Evolutionary conservation across 2,888 invertebrate genomes (phyloP), one percentile per base, ranked within the genome.

Genomic region (Chymomyza caudatula): DNA sequence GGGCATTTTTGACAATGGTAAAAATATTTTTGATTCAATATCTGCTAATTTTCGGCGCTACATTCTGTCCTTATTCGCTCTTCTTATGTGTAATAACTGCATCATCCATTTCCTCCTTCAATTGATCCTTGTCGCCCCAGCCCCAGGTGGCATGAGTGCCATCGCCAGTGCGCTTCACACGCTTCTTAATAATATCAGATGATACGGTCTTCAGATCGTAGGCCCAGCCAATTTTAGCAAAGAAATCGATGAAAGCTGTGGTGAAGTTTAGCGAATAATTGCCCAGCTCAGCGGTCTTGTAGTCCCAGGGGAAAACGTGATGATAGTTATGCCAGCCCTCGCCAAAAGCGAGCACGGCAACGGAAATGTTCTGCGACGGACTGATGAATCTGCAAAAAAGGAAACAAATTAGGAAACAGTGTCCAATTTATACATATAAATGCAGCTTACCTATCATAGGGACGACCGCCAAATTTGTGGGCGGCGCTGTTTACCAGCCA

Each of bases 401-500:
- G 4, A 19, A 44, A 56, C 4, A n/a, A 8, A 1, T 53, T 43
- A 20, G 42, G 29, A 2, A 17, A 20, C 6, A 53, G 5, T 3
- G 49, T 3, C 4, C 4, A 3, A 54, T 1, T n/a, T 8, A n/a
- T n/a, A n/a, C n/a, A n/a, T 3, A 15, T 8, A 0, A 0, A 13
- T 4, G 0, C 52, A 2, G 19, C 91, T 91, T 88, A 93, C 92
- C 92, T 93, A 90, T 97, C 95, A 87, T 95, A 95, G 15, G 95
- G 95, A 78, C 93, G 94, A 81, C 92, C 92, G 59, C 95, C 95
- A 92, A 93, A 95, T 84, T 94, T 93, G 91, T 97, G 97, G 1
- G 97, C 97, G 2, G 95, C 95, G 71, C 96, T 96, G 91, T 97
- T 97, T 43, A 97, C 96, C 67, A 96, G 92, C 97, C 97, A 97